These are phyloP conservation scores for Gracilinanus agilis DNA, from an alignment of 2,113 vertebrate genomes.

Conservation along the genomic window DNA sequence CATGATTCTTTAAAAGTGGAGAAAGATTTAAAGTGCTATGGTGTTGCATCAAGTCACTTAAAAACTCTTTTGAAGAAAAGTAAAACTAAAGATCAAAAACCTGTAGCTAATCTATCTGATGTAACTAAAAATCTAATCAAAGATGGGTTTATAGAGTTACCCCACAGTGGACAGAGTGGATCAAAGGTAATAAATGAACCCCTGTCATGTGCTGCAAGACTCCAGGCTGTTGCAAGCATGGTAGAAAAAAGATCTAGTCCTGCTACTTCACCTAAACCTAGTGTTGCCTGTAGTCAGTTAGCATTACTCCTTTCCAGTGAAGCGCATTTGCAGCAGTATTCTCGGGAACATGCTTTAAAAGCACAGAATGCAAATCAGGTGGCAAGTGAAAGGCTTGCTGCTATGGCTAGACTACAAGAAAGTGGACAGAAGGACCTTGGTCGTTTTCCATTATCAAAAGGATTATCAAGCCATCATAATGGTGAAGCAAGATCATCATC, in stretches of 20 bases:
- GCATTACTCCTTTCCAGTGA: slow-evolving; percentile 98
- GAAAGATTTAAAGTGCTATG: slow-evolving; percentile 92
- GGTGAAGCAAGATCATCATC: slow-evolving; percentile 89
- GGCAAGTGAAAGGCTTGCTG: slow-evolving; percentile 96
- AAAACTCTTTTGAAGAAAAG: slow-evolving; percentile 96
- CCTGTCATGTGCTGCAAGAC: slow-evolving; percentile 93
- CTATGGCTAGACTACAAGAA: slow-evolving; percentile 94
- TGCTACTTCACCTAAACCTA: slow-evolving; percentile 95
- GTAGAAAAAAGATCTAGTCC: slow-evolving; percentile 96
- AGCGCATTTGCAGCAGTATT: slow-evolving; percentile 98
- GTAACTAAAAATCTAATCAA: slow-evolving; percentile 86
- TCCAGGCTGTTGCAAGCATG: slow-evolving; percentile 97
- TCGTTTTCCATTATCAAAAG: slow-evolving; percentile 86
- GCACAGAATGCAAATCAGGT: slow-evolving; percentile 93
- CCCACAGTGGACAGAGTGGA: slow-evolving; percentile 86
- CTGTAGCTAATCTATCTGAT: slow-evolving; percentile 89
- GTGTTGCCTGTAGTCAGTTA: slow-evolving; percentile 96
- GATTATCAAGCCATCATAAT: slow-evolving; percentile 88
- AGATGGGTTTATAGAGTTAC: slow-evolving; percentile 91
- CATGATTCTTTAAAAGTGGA: slow-evolving; percentile 89
- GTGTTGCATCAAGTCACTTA: slow-evolving; percentile 94
- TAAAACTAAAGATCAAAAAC: slow-evolving; percentile 91
- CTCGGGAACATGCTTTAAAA: slow-evolving; percentile 96
- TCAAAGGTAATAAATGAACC: slow-evolving; percentile 88
- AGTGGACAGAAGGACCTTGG: slow-evolving; percentile 89